Evolutionary conservation across 2,888 invertebrate species (phyloP).

Genomic region (Rhagonycha fulva): DNA sequence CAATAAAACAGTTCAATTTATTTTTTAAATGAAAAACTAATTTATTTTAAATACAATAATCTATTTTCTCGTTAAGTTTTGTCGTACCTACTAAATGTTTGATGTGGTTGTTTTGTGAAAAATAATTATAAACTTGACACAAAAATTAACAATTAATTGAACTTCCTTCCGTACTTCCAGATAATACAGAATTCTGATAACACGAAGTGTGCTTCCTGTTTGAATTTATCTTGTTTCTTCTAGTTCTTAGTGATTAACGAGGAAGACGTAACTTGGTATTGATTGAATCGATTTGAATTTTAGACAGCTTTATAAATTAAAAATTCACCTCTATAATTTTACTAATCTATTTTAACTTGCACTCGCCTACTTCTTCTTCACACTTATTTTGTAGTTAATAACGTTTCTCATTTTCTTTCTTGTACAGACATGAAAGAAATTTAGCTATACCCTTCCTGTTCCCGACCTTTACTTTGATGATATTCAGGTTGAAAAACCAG

Average conservation of each 20-base stretch:
- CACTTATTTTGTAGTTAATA: not conserved
- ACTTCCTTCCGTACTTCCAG: not conserved
- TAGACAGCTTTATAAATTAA: not conserved
- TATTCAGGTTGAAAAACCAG: not conserved
- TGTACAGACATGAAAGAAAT: not conserved
- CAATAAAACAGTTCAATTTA: not conserved
- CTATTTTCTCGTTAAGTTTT: not conserved
- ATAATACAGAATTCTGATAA: not conserved
- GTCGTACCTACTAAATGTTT: not conserved
- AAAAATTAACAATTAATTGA: not conserved
- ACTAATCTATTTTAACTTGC: not conserved
- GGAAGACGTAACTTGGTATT: not conserved
- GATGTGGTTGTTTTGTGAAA: not conserved
- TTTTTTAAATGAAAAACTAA: not conserved
- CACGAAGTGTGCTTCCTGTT: not conserved
- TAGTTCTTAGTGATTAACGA: not conserved
- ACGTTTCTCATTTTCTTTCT: not conserved
- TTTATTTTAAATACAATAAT: not conserved
- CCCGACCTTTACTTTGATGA: not conserved
- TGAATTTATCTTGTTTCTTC: not conserved
- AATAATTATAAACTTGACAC: not conserved
- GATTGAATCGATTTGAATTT: not conserved
- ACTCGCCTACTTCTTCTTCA: not conserved
- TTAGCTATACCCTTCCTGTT: not conserved
- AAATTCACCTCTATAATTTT: not conserved